Evolutionary conservation across 2,797 vertebrate species (phyloP).

Genomic region (Trematomus bernacchii): DNA sequence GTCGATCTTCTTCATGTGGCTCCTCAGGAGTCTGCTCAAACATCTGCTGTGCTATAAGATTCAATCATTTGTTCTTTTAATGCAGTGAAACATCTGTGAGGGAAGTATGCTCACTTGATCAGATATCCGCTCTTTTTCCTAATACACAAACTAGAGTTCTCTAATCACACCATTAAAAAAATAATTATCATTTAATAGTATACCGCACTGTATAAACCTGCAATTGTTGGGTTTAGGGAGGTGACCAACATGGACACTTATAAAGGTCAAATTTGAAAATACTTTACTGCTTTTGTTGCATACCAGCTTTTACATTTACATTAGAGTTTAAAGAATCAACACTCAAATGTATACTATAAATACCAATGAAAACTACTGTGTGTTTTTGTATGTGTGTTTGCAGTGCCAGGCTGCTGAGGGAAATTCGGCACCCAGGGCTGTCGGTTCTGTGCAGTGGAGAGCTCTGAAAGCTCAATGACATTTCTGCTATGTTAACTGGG

Average conservation of each 20-base stretch:
- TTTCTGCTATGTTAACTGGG: constrained; percentile 56
- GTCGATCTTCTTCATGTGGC: constrained; percentile 18
- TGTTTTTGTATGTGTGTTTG: not conserved
- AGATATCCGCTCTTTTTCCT: not conserved
- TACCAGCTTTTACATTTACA: not conserved
- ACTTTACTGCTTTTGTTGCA: not conserved
- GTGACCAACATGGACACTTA: not conserved
- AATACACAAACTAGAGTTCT: constrained; percentile 23
- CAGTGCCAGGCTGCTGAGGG: not conserved
- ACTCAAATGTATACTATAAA: not conserved
- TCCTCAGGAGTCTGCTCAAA: constrained; percentile 28
- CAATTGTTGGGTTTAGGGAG: not conserved
- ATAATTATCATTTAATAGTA: constrained; percentile 27
- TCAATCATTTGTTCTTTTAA: constrained; percentile 30
- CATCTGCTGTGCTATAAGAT: constrained; percentile 26
- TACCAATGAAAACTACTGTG: not conserved
- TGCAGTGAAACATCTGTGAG: constrained; percentile 28
- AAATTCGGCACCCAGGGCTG: constrained; percentile 10
- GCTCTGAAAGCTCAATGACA: constrained; percentile 61
- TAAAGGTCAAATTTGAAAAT: not conserved
- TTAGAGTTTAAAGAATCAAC: not conserved
- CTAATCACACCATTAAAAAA: constrained; percentile 13
- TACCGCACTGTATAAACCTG: not conserved
- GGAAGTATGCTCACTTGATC: constrained; percentile 13
- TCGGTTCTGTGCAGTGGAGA: constrained; percentile 28